These are phyloP conservation scores for Trachelus tabidus DNA, from an alignment of 2,888 invertebrate species.

Conservation along the genomic window DNA sequence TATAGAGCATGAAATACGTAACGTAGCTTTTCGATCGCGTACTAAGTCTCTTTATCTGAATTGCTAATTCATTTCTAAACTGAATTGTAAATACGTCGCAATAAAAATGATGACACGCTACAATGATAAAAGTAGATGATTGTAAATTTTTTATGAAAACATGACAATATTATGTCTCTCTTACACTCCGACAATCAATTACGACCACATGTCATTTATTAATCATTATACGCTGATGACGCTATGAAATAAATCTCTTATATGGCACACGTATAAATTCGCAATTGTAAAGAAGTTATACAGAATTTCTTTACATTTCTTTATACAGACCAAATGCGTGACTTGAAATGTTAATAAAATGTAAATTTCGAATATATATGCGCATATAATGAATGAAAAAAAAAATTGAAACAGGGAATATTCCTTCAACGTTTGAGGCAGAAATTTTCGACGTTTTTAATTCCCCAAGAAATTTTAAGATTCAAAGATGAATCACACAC, in stretches of 20 bases:
- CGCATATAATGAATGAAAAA: background rate
- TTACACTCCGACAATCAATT: background rate
- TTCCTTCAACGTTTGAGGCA: background rate
- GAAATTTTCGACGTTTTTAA: background rate
- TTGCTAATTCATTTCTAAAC: background rate
- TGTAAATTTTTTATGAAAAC: background rate
- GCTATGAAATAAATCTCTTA: too few relatives aligned
- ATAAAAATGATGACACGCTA: background rate
- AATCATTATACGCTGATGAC: background rate
- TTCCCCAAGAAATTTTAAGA: too few relatives aligned
- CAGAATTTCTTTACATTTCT: too few relatives aligned
- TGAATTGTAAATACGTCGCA: background rate
- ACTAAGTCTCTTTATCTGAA: background rate
- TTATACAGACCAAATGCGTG: too few relatives aligned
- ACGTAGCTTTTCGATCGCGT: background rate
- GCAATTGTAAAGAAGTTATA: too few relatives aligned
- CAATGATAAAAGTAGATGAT: background rate
- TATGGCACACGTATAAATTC: too few relatives aligned
- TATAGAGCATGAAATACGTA: background rate
- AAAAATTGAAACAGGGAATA: background rate
- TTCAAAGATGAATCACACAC: too few relatives aligned
- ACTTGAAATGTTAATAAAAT: too few relatives aligned
- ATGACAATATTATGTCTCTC: background rate
- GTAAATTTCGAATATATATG: background rate
- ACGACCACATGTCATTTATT: background rate